phyloP scores from a whole-genome alignment of 2,113 vertebrate species.

The Grammomys dolichurus region DNA sequence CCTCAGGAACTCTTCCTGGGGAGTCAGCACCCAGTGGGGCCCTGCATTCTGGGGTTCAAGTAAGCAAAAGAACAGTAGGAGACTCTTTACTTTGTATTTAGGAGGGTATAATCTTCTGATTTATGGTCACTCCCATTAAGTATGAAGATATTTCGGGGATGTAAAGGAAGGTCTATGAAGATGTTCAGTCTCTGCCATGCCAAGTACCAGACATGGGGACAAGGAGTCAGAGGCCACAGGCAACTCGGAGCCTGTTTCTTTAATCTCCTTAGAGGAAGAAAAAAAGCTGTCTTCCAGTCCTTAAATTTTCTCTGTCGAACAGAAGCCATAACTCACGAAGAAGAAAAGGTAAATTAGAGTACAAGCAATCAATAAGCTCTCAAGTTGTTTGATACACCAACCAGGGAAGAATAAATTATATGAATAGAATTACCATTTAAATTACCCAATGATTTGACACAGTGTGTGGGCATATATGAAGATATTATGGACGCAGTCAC shows the following conservation, averaged over 20 bases:
- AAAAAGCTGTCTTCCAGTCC: neutral
- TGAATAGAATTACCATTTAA: neutral
- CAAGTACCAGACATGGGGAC: neutral
- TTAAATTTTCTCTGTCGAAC: neutral
- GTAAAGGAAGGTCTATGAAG: neutral
- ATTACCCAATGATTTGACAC: conserved; percentile 12
- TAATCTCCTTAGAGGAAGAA: neutral
- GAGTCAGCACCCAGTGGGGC: neutral
- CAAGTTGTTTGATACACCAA: neutral
- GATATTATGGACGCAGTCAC: conserved; percentile 9
- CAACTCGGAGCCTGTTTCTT: neutral
- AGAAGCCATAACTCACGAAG: conserved; percentile 14
- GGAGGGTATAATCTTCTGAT: neutral
- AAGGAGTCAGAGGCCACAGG: neutral
- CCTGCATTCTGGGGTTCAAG: neutral
- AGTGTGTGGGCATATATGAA: neutral
- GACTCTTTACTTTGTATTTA: neutral
- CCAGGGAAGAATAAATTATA: neutral
- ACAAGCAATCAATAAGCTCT: conserved; percentile 22
- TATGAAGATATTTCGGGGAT: neutral
- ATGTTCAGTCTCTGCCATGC: neutral
- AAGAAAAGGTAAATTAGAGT: conserved; percentile 15
- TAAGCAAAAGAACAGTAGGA: neutral
- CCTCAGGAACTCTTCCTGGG: neutral
- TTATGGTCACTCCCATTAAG: neutral